Evolutionary conservation across 2,113 vertebrate species (phyloP), one percentile per base, ranked within the genome.

Genomic region (Brachypodius melanocephalos): DNA sequence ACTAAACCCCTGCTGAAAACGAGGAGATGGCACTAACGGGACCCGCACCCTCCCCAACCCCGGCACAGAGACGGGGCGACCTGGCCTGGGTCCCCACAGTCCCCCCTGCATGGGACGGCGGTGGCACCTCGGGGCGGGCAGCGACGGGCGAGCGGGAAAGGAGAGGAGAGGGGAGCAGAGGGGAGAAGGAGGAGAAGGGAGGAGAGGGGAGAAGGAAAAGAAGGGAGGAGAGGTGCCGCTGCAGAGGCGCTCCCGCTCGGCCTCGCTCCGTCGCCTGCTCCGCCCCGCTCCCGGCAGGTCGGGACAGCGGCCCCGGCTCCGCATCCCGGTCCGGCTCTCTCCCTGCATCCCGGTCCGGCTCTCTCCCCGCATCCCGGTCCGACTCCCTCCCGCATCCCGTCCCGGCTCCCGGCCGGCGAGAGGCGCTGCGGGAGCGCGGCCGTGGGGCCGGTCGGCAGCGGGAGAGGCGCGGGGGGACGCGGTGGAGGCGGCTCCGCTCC

Each of bases 1-100:
- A 7, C 42, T 1, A 5, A 29, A 5, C 0, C 38, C 3, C 7
- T 1, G 2, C 74, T 6, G 55, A 21, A 32, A 40, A 11, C 0
- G 0, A 4, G 68, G n/a, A 19, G 86, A 11, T 14, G 36, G 19
- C 6, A 4, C 13, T 1, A 3, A 31, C 0, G 28, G 36, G 48
- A 2, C 10, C 16, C 2, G 3, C 36, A 1, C 5, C 17, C 32
- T 20, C 14, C 40, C 40, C 52, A 2, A 4, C 5, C 12, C 20
- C 17, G 5, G 2, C 3, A 8, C 38, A 16, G 5, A 6, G 38
- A 10, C 9, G 21, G 17, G 26, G 10, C 1, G 8, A 4, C 77
- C 8, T 6, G 36, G 24, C 12, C 28, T 1, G 38, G 5, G 24
- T 17, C 14, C 15, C 29, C 36, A 3, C 36, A 8, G 48, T 14